A percentile compares a stretch with the other conserved stretches of the same genome.
Conservation (phyloP, 2,797 vertebrate species). For the Ctenopoma kingsleyae region DNA sequence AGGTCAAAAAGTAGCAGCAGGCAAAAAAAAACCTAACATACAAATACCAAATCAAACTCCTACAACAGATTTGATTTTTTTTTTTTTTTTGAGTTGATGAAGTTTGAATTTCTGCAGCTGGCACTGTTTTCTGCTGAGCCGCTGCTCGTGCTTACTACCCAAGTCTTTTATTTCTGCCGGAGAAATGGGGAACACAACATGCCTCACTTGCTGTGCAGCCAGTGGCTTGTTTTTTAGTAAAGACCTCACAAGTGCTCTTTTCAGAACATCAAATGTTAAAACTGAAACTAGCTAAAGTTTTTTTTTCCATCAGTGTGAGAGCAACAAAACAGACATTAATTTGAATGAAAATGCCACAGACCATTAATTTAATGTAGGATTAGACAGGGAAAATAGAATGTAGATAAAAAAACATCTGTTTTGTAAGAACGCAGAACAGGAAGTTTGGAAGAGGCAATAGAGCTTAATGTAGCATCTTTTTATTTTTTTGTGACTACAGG, state of each 20-base stretch:
- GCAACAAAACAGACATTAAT: slow-evolving; percentile 50
- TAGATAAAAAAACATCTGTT: slow-evolving; percentile 23
- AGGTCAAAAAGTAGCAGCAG: slow-evolving; percentile 20
- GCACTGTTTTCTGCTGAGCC: slow-evolving; percentile 55
- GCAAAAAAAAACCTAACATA: slow-evolving; percentile 9
- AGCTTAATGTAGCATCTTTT: slow-evolving; percentile 11
- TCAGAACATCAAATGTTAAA: slow-evolving; percentile 43
- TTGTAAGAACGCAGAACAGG: not conserved
- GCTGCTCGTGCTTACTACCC: slow-evolving; percentile 44
- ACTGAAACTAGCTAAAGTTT: slow-evolving; percentile 48
- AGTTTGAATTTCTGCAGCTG: slow-evolving; percentile 60
- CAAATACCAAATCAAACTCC: slow-evolving; percentile 45
- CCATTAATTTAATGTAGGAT: slow-evolving; percentile 59
- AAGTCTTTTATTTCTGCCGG: slow-evolving; percentile 37
- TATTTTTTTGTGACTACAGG: slow-evolving; percentile 19
- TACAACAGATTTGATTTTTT: slow-evolving; percentile 40
- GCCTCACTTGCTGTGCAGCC: slow-evolving; percentile 46
- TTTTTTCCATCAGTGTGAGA: slow-evolving; percentile 30
- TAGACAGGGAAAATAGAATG: slow-evolving; percentile 30
- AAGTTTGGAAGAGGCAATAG: slow-evolving; percentile 8
- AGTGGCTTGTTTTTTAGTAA: slow-evolving; percentile 22
- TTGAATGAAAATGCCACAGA: slow-evolving; percentile 52
- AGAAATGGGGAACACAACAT: slow-evolving; percentile 39
- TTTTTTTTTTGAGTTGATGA: slow-evolving; percentile 28
- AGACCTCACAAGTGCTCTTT: slow-evolving; percentile 28